Base-by-base conservation (phyloP, 2,113 vertebrate species). In the Myxocyprinus asiaticus region DNA sequence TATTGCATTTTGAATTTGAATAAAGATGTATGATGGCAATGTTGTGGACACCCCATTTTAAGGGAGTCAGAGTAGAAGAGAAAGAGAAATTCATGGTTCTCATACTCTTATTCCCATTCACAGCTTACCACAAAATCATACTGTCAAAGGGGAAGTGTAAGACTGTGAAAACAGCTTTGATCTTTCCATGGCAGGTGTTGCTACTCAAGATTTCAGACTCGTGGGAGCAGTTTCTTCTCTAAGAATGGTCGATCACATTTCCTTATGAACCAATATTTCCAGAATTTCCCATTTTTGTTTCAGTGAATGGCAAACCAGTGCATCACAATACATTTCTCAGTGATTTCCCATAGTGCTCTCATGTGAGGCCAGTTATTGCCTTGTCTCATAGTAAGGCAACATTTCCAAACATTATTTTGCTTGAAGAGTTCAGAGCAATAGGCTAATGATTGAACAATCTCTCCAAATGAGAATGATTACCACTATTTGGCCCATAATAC, bases 91-190 rank as follows among this genome's bases (percentile, higher is more conserved):
- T 17, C 70, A 80, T 50, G 65, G 51, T 62, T 74, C 58, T 74
- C 58, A 22, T 56, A 62, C 45, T 62, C 61, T 74, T 74, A 74
- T 74, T 62, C 71, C 78, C 81, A 43, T 83, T 73, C 53, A 77
- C 77, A 59, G 69, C 65, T 71, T 42, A 77, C 73, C 62, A n/a
- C 67, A 10, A 74, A 55, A 56, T 75, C 14, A 61, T 43, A 55
- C 78, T 62, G 53, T 77, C 61, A 67, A 14, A 82, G 47, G 17
- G 67, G 12, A 64, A 47, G 42, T 64, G 50, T 15, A 70, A 63
- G 66, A 47, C 64, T 48, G 44, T 44, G 69, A 47, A 59, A 51
- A 53, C 45, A n/a, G 58, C 61, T 72, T 48, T 69, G 64, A 51
- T 71, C 58, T 76, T 80, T 62, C 72, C 12, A 67, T 72, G 72